Percentiles rank a stretch among this genome's conserved stretches.
Conservation (phyloP, 2,797 vertebrate genomes). For the Otus scops region DNA sequence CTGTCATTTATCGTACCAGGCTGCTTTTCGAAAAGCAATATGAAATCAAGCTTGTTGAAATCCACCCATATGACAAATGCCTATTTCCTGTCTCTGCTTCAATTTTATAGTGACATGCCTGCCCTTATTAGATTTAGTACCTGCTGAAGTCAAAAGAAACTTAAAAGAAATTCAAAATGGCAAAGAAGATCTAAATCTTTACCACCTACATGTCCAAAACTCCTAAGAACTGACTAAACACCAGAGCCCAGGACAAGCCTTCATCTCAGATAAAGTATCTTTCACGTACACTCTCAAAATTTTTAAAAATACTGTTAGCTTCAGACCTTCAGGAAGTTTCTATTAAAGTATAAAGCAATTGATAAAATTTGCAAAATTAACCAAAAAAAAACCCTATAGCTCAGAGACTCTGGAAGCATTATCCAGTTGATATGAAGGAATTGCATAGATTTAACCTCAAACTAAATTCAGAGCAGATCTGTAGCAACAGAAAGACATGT, state of each 20-base stretch:
- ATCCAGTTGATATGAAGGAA: background rate
- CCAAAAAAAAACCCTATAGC: background rate
- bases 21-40: slow-evolving; percentile 10
- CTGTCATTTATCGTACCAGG: slow-evolving; percentile 1
- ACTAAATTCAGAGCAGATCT: background rate
- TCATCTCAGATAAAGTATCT: background rate
- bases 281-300: background rate
- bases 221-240: background rate
- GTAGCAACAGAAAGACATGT: background rate
- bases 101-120: background rate
- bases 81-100: background rate
- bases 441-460: background rate
- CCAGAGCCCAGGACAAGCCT: background rate
- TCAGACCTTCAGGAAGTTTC: background rate
- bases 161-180: background rate
- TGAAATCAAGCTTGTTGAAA: slow-evolving; percentile 31
- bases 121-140: background rate
- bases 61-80: slow-evolving; percentile 17
- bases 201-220: background rate
- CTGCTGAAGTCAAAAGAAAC: slow-evolving; percentile 19
- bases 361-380: background rate
- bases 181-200: background rate
- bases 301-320: background rate
- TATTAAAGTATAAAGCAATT: background rate
- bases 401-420: background rate